Conservation (phyloP, 2,888 invertebrate species). For the Nephrocerus scutellatus region DNA sequence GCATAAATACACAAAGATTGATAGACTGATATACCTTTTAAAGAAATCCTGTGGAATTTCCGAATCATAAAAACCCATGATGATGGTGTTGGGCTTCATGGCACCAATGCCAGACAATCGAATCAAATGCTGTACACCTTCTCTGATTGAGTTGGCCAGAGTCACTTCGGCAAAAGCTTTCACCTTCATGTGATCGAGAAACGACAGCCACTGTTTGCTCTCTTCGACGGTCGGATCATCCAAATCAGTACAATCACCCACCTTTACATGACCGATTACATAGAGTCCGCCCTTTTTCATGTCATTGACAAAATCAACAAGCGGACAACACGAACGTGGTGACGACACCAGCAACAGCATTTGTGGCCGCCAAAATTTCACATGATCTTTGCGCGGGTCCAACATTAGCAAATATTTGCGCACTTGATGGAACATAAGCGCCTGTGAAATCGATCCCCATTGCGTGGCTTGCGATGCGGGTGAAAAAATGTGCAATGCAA, state of each 20-base stretch:
- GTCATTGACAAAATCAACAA: constrained; percentile 96
- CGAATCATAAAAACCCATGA: constrained; percentile 87
- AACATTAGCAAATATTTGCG: constrained; percentile 92
- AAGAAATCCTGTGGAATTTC: constrained; percentile 72
- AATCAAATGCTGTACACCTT: constrained; percentile 87
- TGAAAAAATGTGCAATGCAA: constrained; percentile 82
- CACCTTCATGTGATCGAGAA: constrained; percentile 92
- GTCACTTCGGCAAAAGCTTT: constrained; percentile 97
- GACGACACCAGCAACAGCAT: constrained; percentile 87
- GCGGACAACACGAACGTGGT: constrained; percentile 80
- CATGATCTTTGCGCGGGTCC: constrained; percentile 94
- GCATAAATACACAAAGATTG: neutral
- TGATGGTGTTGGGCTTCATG: constrained; percentile 98
- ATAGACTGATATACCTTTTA: constrained; percentile 54
- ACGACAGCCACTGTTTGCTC: constrained; percentile 80
- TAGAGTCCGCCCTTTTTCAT: constrained; percentile 91
- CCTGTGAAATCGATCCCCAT: constrained; percentile 98
- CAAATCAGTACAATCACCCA: constrained; percentile 51
- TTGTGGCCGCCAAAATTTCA: constrained; percentile 99
- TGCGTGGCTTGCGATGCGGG: constrained; percentile 68
- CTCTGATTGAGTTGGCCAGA: constrained; percentile 72
- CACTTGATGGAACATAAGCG: constrained; percentile 98
- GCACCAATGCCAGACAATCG: constrained; percentile 93
- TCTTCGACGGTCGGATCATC: constrained; percentile 70
- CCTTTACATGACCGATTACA: constrained; percentile 78